Base-by-base conservation (phyloP, 2,113 vertebrate species). In the Pristiophorus japonicus region DNA sequence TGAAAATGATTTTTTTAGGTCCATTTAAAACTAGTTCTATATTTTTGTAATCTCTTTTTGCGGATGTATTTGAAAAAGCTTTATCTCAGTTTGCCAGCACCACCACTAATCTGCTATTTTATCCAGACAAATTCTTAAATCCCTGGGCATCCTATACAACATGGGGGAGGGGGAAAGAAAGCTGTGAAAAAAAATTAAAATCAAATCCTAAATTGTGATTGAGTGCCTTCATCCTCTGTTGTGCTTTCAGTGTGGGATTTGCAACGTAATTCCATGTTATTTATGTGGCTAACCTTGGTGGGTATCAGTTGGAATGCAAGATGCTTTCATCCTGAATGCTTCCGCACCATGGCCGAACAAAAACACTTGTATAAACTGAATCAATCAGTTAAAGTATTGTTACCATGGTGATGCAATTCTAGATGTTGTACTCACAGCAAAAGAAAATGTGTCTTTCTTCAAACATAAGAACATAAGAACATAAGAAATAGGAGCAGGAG, bases 11-110 rank as follows among this genome's bases (percentile, higher is more conserved):
- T 94, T 94, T 94, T 51, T 94, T 94, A 67, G 66, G 93, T 94
- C 93, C 66, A 94, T 94, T 94, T 94, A 94, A 94, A 94, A 94
- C 65, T 94, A 70, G 66, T 73, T 73, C 93, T 94, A 51, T 94
- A 51, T 94, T 94, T 94, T 94, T 94, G 93, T 94, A 94, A 94
- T 94, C 93, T 94, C 93, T 94, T 94, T 94, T 94, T 94, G 73
- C 73, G 93, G 93, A 94, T 70, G 93, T 94, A 94, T 94, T 94
- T 94, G 93, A 94, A 94, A 94, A 94, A 94, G 93, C 93, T 94
- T 67, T 94, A 94, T 94, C 93, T 94, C 93, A 70, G 65, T 94
- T 94, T 94, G 93, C 93, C 93, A 94, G 93, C 93, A 94, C 65
- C 42, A 70, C n/a, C 63, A 94, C 45, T 94, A 94, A 94, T 94